Conservation (phyloP, 2,113 vertebrate species). For the Peromyscus polionotus region DNA sequence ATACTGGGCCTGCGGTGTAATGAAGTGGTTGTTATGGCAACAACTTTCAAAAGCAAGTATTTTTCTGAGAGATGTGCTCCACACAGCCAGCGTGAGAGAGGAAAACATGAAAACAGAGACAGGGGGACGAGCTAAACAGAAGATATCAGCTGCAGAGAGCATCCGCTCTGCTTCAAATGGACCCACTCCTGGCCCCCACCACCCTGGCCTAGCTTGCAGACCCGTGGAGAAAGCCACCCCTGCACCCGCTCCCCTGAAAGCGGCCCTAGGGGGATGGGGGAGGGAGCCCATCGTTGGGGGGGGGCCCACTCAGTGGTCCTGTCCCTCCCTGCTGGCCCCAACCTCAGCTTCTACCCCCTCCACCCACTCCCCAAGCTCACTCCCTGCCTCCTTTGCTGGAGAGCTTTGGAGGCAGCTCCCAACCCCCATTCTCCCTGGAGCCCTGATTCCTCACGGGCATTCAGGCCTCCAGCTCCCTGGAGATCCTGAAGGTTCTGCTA, state of each 20-base stretch:
- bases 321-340: neutral
- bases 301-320: fast-evolving
- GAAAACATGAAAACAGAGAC: slow-evolving; percentile 92
- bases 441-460: neutral
- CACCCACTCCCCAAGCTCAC: neutral
- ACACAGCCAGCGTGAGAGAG: slow-evolving; percentile 90
- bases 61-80: slow-evolving; percentile 92
- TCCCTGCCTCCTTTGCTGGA: neutral
- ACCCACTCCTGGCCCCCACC: neutral
- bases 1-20: slow-evolving; percentile 91
- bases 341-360: neutral
- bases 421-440: neutral
- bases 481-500: neutral
- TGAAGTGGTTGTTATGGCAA: slow-evolving; percentile 93
- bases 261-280: neutral
- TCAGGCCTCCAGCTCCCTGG: neutral
- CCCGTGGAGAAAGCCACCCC: slow-evolving; percentile 51
- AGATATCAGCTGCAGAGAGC: slow-evolving; percentile 85
- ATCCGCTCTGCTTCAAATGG: slow-evolving; percentile 70
- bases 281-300: too few species aligned
- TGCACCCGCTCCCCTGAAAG: neutral
- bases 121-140: slow-evolving; percentile 89
- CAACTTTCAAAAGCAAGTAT: slow-evolving; percentile 92
- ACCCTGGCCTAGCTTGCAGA: slow-evolving; percentile 45
- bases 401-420: neutral